Base-by-base conservation (phyloP, 2,888 invertebrate genomes). In the Cheilosia impressa region DNA sequence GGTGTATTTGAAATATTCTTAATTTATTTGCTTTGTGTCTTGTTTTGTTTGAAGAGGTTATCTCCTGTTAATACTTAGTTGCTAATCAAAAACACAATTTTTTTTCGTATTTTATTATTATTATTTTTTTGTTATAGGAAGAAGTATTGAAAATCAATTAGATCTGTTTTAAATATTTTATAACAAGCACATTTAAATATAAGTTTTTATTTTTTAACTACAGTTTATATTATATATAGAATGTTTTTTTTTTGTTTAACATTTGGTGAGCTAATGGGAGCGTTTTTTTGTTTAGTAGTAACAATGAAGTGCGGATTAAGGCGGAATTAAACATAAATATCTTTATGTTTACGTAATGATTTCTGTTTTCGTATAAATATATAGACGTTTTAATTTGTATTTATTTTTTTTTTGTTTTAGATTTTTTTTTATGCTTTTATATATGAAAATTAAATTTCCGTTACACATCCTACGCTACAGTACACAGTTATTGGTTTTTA, bases 111-210 rank as follows among this genome's bases (percentile, higher is more conserved):
- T n/a, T 34, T 31, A 31, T 22, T 22, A 22, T 22, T 19, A 17
- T 43, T 65, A n/a, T 24, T 27, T 41, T 38, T 57, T 47, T 38
- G 52, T 69, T 34, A 47, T 69, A 81, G 80, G 75, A 75, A 76
- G 75, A 75, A 76, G 50, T 81, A 63, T 81, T 81, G 45, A 76
- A 80, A 81, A 81, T 81, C 62, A 81, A 63, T 81, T 57, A 41
- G 47, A 68, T 55, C 73, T 43, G 41, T 73, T 47, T 81, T 38
- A 71, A 47, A 78, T 63, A 60, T 71, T 78, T 71, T 63, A 63
- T 69, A 78, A 78, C 69, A 78, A 78, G 78, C 78, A 78, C 78
- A 78, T 78, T 78, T 69, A 78, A 78, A 78, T 78, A 78, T 77
- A 77, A 43, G 57, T 34, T 69, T 78, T 76, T 34, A 60, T n/a